phyloP scores from a whole-genome alignment of 2,113 vertebrate genomes.

The Sula dactylatra region DNA sequence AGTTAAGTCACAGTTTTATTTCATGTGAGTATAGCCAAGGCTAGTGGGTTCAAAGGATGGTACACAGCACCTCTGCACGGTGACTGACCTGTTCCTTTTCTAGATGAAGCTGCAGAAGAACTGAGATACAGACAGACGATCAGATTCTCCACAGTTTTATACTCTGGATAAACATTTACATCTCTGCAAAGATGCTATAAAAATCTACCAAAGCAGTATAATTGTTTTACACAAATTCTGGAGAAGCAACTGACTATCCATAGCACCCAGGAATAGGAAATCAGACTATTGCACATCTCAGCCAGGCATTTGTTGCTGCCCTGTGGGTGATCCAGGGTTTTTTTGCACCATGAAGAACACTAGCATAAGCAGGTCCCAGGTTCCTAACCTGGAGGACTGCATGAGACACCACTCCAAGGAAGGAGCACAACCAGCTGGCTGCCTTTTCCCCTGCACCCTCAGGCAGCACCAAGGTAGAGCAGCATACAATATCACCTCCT shows the following conservation, averaged over 20 bases:
- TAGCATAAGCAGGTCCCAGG: background rate
- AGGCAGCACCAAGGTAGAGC: background rate
- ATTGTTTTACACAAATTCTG: background rate
- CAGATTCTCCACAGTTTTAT: background rate
- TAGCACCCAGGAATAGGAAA: background rate
- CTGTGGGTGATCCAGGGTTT: rapidly evolving
- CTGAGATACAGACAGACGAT: background rate
- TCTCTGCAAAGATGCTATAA: background rate
- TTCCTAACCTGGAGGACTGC: background rate
- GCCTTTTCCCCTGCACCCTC: background rate
- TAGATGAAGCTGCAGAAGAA: background rate
- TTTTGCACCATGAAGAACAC: background rate
- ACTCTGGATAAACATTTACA: background rate
- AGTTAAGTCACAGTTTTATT: background rate
- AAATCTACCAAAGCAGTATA: background rate
- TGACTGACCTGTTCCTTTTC: background rate
- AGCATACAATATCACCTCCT: background rate
- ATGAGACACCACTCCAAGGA: background rate
- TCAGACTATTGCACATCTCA: rapidly evolving
- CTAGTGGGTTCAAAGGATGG: background rate
- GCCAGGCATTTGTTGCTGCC: background rate
- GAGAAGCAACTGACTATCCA: background rate
- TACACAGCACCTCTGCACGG: background rate
- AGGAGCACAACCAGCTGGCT: background rate
- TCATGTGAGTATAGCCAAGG: background rate